phyloP scores from a whole-genome alignment of 64 coral and sea anemone genomes.

The Cladopsammia gracilis region DNA sequence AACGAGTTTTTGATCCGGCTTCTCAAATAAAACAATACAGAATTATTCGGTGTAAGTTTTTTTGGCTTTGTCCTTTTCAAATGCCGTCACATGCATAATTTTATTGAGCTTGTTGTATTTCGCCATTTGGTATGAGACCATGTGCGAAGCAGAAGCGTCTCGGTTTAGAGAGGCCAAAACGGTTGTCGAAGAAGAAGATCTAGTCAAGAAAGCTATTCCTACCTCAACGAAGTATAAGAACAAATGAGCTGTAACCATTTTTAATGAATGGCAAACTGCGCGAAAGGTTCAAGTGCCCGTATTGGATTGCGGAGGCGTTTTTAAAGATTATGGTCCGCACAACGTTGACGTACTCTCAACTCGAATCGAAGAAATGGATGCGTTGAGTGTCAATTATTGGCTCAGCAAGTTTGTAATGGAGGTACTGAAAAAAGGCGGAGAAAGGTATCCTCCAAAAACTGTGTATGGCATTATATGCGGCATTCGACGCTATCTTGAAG shows the following conservation, averaged over 20 bases:
- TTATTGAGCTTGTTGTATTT: too few relatives aligned
- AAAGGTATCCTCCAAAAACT: constrained; percentile 12
- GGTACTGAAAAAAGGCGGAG: not conserved
- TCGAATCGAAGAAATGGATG: not conserved
- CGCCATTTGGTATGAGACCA: too few relatives aligned
- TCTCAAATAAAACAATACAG: too few relatives aligned
- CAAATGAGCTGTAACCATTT: not conserved
- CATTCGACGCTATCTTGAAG: not conserved
- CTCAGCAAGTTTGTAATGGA: constrained; percentile 23
- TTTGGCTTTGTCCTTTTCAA: too few relatives aligned
- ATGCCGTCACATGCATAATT: too few relatives aligned
- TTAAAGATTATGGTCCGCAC: not conserved
- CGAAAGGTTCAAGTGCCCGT: not conserved
- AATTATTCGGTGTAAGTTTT: too few relatives aligned
- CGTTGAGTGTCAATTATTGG: not conserved
- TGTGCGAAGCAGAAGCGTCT: too few relatives aligned
- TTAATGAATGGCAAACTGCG: not conserved
- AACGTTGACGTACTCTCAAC: not conserved
- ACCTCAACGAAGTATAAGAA: not conserved
- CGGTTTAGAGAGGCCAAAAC: too few relatives aligned
- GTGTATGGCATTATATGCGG: not conserved
- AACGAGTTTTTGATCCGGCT: too few relatives aligned
- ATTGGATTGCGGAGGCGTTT: not conserved
- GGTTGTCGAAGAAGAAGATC: too few relatives aligned
- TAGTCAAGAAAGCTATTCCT: not conserved